Conservation (phyloP, 2,113 vertebrate genomes). For the Anseranas semipalmata region DNA sequence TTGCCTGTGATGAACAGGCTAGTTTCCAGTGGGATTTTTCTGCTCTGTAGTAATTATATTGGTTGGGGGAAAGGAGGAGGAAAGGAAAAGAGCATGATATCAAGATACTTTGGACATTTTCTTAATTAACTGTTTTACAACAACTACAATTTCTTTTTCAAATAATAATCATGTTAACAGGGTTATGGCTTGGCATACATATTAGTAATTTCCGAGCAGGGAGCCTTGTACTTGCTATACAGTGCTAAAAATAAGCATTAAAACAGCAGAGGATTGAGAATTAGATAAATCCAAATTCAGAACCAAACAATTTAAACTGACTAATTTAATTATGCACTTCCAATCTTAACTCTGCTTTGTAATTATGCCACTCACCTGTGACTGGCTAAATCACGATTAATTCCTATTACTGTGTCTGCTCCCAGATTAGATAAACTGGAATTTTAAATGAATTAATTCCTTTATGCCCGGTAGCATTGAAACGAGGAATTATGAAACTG, state of each 20-base stretch:
- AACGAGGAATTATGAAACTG: not conserved
- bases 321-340: constrained; percentile 28
- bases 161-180: not conserved
- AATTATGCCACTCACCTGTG: constrained; percentile 46
- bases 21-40: constrained; percentile 82
- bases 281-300: constrained; percentile 2
- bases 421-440: constrained; percentile 28
- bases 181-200: not conserved
- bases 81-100: not conserved
- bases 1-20: constrained; percentile 84
- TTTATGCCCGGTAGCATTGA: not conserved
- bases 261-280: not conserved
- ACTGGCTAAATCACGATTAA: constrained; percentile 39
- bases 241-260: not conserved
- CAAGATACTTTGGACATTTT: not conserved
- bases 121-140: not conserved
- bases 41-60: constrained; percentile 64
- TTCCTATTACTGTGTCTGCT: constrained; percentile 2
- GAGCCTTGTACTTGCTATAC: not conserved
- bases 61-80: not conserved
- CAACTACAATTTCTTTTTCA: not conserved
- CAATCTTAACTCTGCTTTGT: constrained; percentile 7
- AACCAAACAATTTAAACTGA: constrained; percentile 20
- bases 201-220: not conserved
- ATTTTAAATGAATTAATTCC: constrained; percentile 28